Evolutionary conservation across 1,140 invertebrate species (phyloP), one percentile per base, ranked within the genome.

Genomic region (Ceratosolen fusciceps): DNA sequence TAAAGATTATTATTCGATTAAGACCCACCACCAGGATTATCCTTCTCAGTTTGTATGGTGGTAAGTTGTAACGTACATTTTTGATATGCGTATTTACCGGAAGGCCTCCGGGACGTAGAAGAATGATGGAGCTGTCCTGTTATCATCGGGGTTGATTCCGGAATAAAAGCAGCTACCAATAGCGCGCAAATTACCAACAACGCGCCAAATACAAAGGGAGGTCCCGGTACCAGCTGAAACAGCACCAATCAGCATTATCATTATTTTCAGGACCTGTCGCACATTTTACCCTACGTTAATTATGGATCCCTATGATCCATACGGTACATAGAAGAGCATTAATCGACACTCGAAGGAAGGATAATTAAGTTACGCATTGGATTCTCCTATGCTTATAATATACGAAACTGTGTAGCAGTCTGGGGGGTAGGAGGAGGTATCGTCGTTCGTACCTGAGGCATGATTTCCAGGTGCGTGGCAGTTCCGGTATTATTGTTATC

Each of bases 201-300:
- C 72, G 98, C 97, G 76, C 98, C 99, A 91, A 99, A 98, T 43
- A 99, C 96, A 92, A 99, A 99, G n/a, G 98, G 98, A 67, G 98
- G 98, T n/a, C 98, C 98, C 65, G 98, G 98, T 83, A 99, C 94
- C 83, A 99, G 90, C 90, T 96, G 92, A 26, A 91, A 31, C 24
- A 29, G 47, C 31, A 65, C 8, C 0, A 65, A 60, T 5, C 8
- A n/a, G 5, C 24, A 54, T 54, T 54, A n/a, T n/a, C n/a, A n/a
- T n/a, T n/a, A n/a, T n/a, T n/a, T n/a, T 52, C 21, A 14, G 49
- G 5, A 43, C 12, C 12, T 43, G 12, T 43, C 12, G 39, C 39
- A 43, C 39, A 43, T 43, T 43, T 43, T 43, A n/a, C n/a, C n/a
- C n/a, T n/a, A n/a, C n/a, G n/a, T n/a, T n/a, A n/a, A n/a, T n/a